Base-by-base conservation (phyloP, 2,797 vertebrate species). In the Lindbergichthys nudifrons region DNA sequence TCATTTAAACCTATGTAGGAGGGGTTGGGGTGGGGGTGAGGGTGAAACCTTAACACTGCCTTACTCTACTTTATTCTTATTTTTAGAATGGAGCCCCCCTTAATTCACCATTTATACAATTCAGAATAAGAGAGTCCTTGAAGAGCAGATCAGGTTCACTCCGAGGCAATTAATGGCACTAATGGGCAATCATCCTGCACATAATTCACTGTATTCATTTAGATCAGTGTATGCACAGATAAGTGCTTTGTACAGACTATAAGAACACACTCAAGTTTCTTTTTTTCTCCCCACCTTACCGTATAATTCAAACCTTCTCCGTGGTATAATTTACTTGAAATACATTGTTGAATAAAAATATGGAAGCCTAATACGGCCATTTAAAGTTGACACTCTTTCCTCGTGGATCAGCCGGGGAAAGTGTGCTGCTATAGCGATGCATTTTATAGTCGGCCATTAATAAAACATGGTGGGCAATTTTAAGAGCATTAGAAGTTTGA, bases 401-500 rank as follows among this genome's bases (percentile, higher is more conserved):
- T 76, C 1, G 57, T 58, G 72, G 81, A 82, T 91, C 76, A 69
- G 72, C 63, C 61, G 78, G 80, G 77, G 84, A 78, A 81, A 77
- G 78, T 84, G 79, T 70, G 80, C 79, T 62, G 90, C 80, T 67
- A 56, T 69, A 77, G 86, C 82, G 78, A 91, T 87, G 83, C 90
- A 86, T 91, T 90, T 91, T 84, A 90, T 84, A 88, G 85, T 71
- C 67, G 2, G 43, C 64, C 79, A 94, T 94, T 88, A 94, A 93
- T 94, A 94, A 93, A 92, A 93, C 81, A 94, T 93, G 90, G 75
- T 71, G 82, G 89, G 86, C 88, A 92, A 94, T 92, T 92, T 94
- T 94, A 92, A 93, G 92, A 94, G 93, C 93, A 94, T 94, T 92
- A 93, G 92, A 94, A 93, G 91, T 93, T 92, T 93, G 92, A 94